Base-by-base conservation (phyloP, 1,140 invertebrate species). In the Sipha flava region DNA sequence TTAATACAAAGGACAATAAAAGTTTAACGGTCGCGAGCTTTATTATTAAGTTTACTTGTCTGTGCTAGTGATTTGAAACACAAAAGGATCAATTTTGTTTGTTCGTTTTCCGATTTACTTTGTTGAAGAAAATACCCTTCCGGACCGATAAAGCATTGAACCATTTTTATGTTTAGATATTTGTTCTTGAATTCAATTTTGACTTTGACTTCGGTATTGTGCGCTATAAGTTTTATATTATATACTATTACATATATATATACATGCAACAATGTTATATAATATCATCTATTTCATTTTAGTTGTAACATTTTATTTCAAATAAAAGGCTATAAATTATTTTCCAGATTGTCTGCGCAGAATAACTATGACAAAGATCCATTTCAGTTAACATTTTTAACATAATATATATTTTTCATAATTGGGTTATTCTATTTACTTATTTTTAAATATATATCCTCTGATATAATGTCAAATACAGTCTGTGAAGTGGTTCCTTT, bases 381-480 rank as follows among this genome's bases (percentile, higher is more conserved):
- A 64, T 21, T n/a, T 18, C n/a, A 49, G n/a, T 49, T 49, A 49
- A 49, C 1, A 3, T 49, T 49, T 49, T 18, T n/a, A 49, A 49
- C 4, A n/a, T 4, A 14, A 49, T 43, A 29, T 70, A 14, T 70
- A 2, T 29, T 29, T 29, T 47, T 12, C 10, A 45, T 40, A 70
- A 70, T n/a, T 47, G 40, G 43, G 43, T 18, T 16, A 70, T 31
- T 70, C 47, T 31, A 29, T 29, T 70, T 70, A 45, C n/a, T 45
- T 68, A 45, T 29, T 68, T 29, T 47, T 59, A 26, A 59, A 29
- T 54, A 75, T 52, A 77, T 37, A 47, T 59, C 37, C 73, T 29
- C 73, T 40, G 23, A 57, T 23, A 77, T 77, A 43, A 52, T 59
- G 73, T 77, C 73, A 52, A 57, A 77, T 77, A 77, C 73, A 77